Percentiles rank a stretch among this genome's conserved stretches.
phyloP scores from a whole-genome alignment of 2,888 invertebrate genomes.

The Sialis fuliginosa region DNA sequence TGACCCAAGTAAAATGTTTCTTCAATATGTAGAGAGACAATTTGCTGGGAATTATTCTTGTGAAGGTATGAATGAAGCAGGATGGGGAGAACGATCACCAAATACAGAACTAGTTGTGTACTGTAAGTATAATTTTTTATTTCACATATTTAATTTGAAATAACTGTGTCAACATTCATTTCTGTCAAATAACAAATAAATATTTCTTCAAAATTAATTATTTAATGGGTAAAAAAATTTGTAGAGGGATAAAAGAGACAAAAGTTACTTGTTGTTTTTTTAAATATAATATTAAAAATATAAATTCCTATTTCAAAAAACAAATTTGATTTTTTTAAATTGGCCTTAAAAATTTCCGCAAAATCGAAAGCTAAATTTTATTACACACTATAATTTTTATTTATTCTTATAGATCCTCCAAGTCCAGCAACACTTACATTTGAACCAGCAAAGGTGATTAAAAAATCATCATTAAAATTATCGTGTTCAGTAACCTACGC shows the following conservation, averaged over 20 bases:
- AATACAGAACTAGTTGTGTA: slow-evolving; percentile 65
- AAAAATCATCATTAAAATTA: slow-evolving; percentile 66
- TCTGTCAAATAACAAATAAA: too few species aligned
- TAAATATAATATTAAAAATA: too few species aligned
- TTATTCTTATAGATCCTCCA: slow-evolving; percentile 49
- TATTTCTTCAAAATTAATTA: too few species aligned
- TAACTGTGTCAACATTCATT: too few species aligned
- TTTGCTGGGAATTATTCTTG: slow-evolving; percentile 93
- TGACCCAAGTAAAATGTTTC: slow-evolving; percentile 68
- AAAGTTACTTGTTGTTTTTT: too few species aligned
- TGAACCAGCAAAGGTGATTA: slow-evolving; percentile 59
- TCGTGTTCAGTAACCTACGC: slow-evolving; percentile 67
- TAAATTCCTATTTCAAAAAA: too few species aligned
- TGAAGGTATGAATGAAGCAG: slow-evolving; percentile 73
- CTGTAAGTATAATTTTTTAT: slow-evolving; percentile 35
- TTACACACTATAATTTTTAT: slow-evolving; percentile 7
- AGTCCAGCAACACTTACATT: slow-evolving; percentile 63
- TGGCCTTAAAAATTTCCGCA: too few species aligned
- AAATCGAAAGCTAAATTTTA: too few species aligned
- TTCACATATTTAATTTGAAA: too few species aligned
- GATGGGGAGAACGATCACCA: slow-evolving; percentile 68
- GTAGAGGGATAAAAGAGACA: too few species aligned
- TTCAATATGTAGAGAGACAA: slow-evolving; percentile 70
- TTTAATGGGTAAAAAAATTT: too few species aligned
- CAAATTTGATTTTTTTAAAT: too few species aligned